Percentiles rank a stretch among this genome's conserved stretches.
These are phyloP conservation scores for Menura novaehollandiae DNA, from an alignment of 2,113 vertebrate species.

Conservation along the genomic window DNA sequence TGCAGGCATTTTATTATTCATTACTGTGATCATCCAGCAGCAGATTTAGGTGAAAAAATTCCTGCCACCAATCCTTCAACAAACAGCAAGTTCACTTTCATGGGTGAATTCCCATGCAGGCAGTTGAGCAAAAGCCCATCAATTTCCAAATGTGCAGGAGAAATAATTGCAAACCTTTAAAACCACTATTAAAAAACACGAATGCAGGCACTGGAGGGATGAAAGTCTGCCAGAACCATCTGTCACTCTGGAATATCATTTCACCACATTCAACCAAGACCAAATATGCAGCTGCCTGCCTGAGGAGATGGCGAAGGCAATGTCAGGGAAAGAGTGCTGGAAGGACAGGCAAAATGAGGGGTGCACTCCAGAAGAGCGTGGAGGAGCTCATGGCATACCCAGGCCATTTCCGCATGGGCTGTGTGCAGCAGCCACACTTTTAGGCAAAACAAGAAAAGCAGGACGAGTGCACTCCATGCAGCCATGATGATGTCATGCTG, in stretches of 20 bases:
- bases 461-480: background rate
- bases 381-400: background rate
- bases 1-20: background rate
- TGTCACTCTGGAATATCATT: background rate
- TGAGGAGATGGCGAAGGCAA: background rate
- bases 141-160: background rate
- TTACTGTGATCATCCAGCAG: background rate
- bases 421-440: background rate
- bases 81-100: background rate
- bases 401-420: background rate
- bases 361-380: background rate
- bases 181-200: background rate
- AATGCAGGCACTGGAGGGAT: background rate
- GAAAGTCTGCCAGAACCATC: background rate
- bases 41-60: background rate
- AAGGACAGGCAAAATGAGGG: background rate
- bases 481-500: rapidly evolving
- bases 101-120: background rate
- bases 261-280: background rate
- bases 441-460: background rate
- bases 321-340: background rate
- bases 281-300: background rate
- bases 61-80: background rate
- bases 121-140: background rate
- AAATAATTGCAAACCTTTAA: background rate